Conservation (phyloP, 2,888 invertebrate species). For the Cheilosia vulpina region DNA sequence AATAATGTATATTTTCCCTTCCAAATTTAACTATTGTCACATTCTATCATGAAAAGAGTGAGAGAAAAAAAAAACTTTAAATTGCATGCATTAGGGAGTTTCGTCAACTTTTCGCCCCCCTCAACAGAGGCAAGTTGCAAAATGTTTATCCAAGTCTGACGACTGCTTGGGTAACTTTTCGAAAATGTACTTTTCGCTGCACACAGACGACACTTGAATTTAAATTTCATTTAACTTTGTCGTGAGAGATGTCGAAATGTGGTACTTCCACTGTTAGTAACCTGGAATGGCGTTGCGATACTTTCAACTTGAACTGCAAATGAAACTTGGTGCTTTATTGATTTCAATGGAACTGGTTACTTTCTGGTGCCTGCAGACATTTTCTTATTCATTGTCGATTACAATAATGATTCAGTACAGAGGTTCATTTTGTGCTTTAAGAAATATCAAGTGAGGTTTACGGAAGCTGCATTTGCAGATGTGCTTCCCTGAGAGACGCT, state of each 20-base stretch:
- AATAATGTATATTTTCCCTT: background rate
- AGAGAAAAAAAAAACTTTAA: constrained; percentile 7
- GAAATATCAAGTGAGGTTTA: too few relatives aligned
- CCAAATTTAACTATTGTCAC: constrained; percentile 1
- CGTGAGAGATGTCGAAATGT: background rate
- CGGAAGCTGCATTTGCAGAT: too few relatives aligned
- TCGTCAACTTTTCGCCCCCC: background rate
- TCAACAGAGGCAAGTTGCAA: background rate
- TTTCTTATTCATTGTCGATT: too few relatives aligned
- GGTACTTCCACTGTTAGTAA: background rate
- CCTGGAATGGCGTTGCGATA: background rate
- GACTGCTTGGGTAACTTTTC: constrained; percentile 8
- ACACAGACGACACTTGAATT: constrained; percentile 33
- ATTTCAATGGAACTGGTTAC: constrained; percentile 4
- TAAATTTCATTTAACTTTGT: constrained; percentile 34
- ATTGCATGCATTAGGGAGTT: constrained; percentile 18
- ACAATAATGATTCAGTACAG: too few relatives aligned
- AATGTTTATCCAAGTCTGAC: constrained; percentile 15
- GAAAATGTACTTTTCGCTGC: constrained; percentile 21
- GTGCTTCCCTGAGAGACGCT: too few relatives aligned
- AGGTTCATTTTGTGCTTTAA: too few relatives aligned
- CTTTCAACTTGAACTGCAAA: constrained; percentile 15
- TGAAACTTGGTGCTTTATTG: constrained; percentile 19
- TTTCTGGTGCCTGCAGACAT: background rate
- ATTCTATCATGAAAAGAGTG: background rate